Evolutionary conservation across 2,888 invertebrate genomes (phyloP).

Genomic region (Catocala nupta): DNA sequence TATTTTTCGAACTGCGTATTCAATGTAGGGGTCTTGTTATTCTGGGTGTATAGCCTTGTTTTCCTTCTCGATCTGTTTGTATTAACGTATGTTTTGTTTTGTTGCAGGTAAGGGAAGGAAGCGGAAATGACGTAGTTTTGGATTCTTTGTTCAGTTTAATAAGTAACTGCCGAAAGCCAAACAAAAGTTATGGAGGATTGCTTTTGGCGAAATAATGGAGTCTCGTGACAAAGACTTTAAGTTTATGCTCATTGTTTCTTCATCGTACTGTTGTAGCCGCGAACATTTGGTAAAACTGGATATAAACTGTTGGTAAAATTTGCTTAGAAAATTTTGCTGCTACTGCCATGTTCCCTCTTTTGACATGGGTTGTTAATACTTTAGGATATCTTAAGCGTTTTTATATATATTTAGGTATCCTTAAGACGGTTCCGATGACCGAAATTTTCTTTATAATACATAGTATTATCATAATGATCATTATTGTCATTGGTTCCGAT

Average conservation of each 20-base stretch:
- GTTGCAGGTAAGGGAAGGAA: slow-evolving; percentile 74
- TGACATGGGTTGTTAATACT: too few species aligned
- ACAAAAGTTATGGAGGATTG: slow-evolving; percentile 3
- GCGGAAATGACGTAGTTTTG: slow-evolving; percentile 53
- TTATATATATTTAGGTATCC: too few species aligned
- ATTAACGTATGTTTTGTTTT: slow-evolving; percentile 70
- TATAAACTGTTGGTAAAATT: too few species aligned
- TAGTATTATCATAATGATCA: too few species aligned
- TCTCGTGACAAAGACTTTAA: neutral
- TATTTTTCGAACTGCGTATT: slow-evolving; percentile 35
- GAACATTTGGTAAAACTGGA: neutral
- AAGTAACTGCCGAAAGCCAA: slow-evolving; percentile 1
- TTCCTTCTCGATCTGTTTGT: slow-evolving; percentile 60
- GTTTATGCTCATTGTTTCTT: neutral
- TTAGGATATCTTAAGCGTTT: too few species aligned
- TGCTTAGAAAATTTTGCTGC: too few species aligned
- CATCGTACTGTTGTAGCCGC: neutral
- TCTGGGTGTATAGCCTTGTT: slow-evolving; percentile 53
- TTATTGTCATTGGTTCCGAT: too few species aligned
- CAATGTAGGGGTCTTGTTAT: slow-evolving; percentile 44
- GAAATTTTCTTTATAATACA: too few species aligned
- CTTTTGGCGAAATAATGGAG: neutral
- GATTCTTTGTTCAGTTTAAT: slow-evolving; percentile 33
- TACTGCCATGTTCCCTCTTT: too few species aligned
- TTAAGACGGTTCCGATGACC: too few species aligned